Evolutionary conservation across 2,888 invertebrate genomes (phyloP), one percentile per base, ranked within the genome.

Genomic region (Luffia ferchaultella): DNA sequence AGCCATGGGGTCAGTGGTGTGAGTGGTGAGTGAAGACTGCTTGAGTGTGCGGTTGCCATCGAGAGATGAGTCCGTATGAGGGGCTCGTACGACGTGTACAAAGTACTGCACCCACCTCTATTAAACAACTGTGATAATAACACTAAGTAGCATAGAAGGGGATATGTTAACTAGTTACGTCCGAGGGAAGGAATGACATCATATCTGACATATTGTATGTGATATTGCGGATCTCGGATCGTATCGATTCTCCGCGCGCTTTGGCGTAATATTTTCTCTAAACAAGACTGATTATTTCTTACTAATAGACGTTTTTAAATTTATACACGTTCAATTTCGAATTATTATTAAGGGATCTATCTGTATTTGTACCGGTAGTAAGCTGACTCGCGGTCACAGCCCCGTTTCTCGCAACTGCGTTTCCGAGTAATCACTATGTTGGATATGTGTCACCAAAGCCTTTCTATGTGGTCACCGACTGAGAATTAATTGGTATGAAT

Each of bases 211-310:
- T 83, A 80, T 69, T 84, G 82, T 83, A 80, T 82, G 80, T 83
- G 79, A 82, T 80, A 68, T 68, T 73, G 73, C 75, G 64, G 73
- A 62, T 60, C 76, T 76, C 74, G 70, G 61, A 60, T 60, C 60
- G 52, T 65, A 65, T 65, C 65, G 46, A 30, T 20, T 19, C 42
- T 16, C 60, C 60, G 64, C 67, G 64, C 73, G 75, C 68, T 73
- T 75, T 72, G 75, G 68, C 73, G 77, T n/a, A n/a, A 79, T 72
- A 73, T 83, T 84, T 85, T 84, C 80, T 83, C 79, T 79, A 80
- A 83, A 79, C 78, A 85, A 85, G 85, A 85, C 85, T 85, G 85
- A 85, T 85, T 85, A 85, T 85, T 85, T 85, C 82, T 84, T 83
- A 77, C 80, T 82, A 73, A 82, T 70, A 70, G 74, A 80, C 82